Base-by-base conservation (phyloP, 2,113 vertebrate species). In the Pholis gunnellus region DNA sequence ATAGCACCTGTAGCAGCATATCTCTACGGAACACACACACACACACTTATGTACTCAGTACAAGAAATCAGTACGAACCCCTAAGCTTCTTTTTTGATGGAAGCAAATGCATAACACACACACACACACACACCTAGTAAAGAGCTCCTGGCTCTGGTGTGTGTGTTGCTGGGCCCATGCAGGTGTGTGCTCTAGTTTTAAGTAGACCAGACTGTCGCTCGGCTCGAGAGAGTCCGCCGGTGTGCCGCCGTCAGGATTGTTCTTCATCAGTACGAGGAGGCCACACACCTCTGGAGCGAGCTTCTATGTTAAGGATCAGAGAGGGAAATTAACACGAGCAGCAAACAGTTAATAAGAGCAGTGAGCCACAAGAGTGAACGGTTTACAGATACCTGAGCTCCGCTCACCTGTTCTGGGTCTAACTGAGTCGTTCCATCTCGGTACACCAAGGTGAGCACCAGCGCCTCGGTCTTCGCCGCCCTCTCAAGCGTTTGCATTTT, bases 351-450 rank as follows among this genome's bases (percentile, higher is more conserved):
- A 77, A 75, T 48, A 36, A 36, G 61, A 27, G 70, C 73, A 56
- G 27, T 8, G 29, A 70, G 20, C 17, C 25, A 52, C n/a, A 46
- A 22, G 59, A 50, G 31, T n/a, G 29, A 14, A 42, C 2, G 5
- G 36, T 69, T 81, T 42, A 54, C 31, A 59, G 22, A 61, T n/a
- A 31, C 22, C 4, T 1, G 8, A 10, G 38, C 2, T 61, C 2
- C 42, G 14, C 82, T 89, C 27, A 98, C 98, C 96, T 96, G 95
- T 65, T 94, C 93, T 0, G 90, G 76, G 78, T 70, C 94, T 13
- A 99, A 92, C 88, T 97, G 97, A 27, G 96, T 97, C 13, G 94
- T 96, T 65, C 97, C 97, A 68, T 98, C 96, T 54, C 93, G 92
- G 90, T 95, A 97, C 29, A 97, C 42, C 94, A 98, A 93, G 0